phyloP scores from a whole-genome alignment of 1,140 invertebrate genomes.

The Conopomorpha cramerella region DNA sequence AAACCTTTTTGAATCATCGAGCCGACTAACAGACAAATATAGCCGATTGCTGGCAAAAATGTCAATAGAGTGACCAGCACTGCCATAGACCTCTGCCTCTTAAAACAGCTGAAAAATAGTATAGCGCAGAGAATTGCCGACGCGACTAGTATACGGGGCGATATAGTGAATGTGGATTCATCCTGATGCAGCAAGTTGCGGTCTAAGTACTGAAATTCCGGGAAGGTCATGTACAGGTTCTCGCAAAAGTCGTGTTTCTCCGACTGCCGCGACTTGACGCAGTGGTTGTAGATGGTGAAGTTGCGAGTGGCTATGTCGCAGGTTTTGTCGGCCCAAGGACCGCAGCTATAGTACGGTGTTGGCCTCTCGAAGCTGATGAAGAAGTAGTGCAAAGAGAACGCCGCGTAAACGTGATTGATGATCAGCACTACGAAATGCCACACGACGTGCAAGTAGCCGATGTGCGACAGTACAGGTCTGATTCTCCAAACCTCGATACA shows the following conservation, averaged over 20 bases:
- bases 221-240: constrained; percentile 22
- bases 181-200: constrained; percentile 12
- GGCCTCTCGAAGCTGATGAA: constrained; percentile 36
- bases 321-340: constrained; percentile 19
- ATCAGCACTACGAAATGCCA: constrained; percentile 25
- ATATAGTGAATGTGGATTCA: constrained; percentile 9
- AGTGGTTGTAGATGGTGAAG: constrained; percentile 32
- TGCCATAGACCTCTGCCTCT: constrained; percentile 18
- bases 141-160: constrained; percentile 28
- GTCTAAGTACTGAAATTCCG: constrained; percentile 39
- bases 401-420: constrained; percentile 20
- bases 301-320: constrained; percentile 29
- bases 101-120: constrained; percentile 26
- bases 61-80: too few relatives aligned
- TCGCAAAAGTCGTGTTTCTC: constrained; percentile 22
- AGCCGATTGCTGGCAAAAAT: too few relatives aligned
- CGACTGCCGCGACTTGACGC: constrained; percentile 13
- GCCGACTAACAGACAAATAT: constrained; percentile 23
- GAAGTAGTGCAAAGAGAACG: constrained; percentile 38
- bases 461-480: constrained; percentile 25
- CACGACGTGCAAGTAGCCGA: constrained; percentile 23
- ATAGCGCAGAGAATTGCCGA: constrained; percentile 20
- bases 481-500: constrained; percentile 60
- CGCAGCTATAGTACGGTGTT: constrained; percentile 31
- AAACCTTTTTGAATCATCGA: constrained; percentile 40